phyloP scores from a whole-genome alignment of 2,888 invertebrate genomes.

The Flexamia atlantica region DNA sequence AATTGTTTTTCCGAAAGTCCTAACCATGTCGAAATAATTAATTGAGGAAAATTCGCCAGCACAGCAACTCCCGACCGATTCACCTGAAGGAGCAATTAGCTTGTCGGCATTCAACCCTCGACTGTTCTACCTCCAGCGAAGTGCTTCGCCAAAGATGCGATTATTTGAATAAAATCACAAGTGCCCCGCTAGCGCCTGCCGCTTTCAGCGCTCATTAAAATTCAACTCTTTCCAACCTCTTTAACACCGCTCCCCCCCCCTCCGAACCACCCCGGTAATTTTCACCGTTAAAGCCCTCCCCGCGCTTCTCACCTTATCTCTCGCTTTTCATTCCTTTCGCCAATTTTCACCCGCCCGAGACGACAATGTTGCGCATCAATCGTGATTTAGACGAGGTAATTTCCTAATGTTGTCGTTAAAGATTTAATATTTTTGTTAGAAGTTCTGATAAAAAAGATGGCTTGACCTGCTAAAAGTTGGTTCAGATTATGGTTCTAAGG shows the following conservation, averaged over 20 bases:
- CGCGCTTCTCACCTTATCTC: background rate
- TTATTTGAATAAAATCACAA: constrained; percentile 7
- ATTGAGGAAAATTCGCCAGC: too few relatives aligned
- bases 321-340: background rate
- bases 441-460: too few relatives aligned
- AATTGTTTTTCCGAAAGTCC: too few relatives aligned
- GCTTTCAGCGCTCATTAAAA: constrained; percentile 19
- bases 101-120: background rate
- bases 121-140: background rate
- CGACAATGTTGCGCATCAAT: background rate
- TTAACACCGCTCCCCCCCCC: constrained; percentile 7
- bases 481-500: too few relatives aligned
- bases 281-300: constrained; percentile 16
- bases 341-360: background rate
- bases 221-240: constrained; percentile 2
- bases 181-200: background rate
- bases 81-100: background rate
- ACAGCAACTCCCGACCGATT: background rate
- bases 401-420: too few relatives aligned
- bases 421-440: background rate
- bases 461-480: too few relatives aligned
- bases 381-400: background rate
- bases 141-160: background rate
- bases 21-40: too few relatives aligned
- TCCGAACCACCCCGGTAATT: background rate